Base-by-base conservation (phyloP, 1,140 invertebrate species). In the Drosophila micromelanica region DNA sequence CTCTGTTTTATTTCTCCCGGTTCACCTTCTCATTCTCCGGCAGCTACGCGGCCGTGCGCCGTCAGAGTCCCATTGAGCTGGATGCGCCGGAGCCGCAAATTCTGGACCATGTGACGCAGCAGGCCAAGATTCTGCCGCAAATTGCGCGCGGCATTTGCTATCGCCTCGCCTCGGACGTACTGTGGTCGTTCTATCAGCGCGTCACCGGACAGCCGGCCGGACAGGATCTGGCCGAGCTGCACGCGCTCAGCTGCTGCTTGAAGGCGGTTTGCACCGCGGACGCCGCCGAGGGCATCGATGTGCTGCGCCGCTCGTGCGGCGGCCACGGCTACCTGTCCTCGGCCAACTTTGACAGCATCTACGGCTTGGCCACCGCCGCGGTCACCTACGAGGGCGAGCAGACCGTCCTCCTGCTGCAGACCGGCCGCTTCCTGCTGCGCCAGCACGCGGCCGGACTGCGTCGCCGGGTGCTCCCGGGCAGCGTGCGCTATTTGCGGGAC, bases 341-440 rank as follows among this genome's bases (percentile, higher is more conserved):
- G 17, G 97, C 96, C 78, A 97, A 96, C 91, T 93, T 99, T 40
- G 97, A 97, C 13, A 93, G 94, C 60, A 95, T 96, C 17, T 98
- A 98, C 91, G 95, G 95, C 3, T 87, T 95, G 59, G 94, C 95
- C 5, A 96, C 96, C 0, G 97, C 97, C 5, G 95, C 96, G 52
- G 97, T 96, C 91, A 99, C 97, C 5, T 99, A 99, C 91, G 98
- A 99, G 93, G 98, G 98, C 9, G 98, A 99, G 93, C 98, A 98
- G 90, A 98, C 97, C 1, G 97, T 99, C 15, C 92, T 99, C 52
- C 93, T 97, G 46, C 93, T 98, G 12, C 98, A 99, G 93, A 97
- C 96, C 2, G 97, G 97, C 1, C 95, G 96, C 94, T 96, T 95
- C 80, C 92, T 97, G 30, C 93, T 96, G 12, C 96, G 96, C 92